Evolutionary conservation across 92 coral and sea anemone genomes (phyloP).

Genomic region (Meandrina meandrites): DNA sequence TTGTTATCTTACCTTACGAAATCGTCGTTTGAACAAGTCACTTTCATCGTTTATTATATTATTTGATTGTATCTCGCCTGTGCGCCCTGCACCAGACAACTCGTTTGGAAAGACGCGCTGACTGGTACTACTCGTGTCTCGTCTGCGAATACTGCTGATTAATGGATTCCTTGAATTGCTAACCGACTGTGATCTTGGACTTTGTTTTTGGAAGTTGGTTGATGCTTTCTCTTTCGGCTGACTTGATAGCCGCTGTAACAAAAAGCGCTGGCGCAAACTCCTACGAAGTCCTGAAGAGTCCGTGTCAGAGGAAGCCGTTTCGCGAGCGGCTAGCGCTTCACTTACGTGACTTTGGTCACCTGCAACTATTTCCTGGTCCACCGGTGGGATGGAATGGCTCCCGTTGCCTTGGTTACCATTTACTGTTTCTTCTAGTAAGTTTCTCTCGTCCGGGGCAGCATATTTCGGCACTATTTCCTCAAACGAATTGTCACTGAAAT

Average conservation of each 20-base stretch:
- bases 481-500: background rate
- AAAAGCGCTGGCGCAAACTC: slow-evolving; percentile 13
- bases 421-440: background rate
- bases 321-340: background rate
- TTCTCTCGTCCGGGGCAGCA: background rate
- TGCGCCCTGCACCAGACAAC: background rate
- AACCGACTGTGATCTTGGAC: background rate
- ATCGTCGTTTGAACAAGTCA: slow-evolving; percentile 38
- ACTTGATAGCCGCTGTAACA: background rate
- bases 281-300: background rate
- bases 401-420: background rate
- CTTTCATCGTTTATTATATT: slow-evolving; percentile 12
- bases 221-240: background rate
- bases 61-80: background rate
- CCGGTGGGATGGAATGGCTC: background rate
- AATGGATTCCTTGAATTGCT: background rate
- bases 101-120: background rate
- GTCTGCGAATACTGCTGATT: background rate
- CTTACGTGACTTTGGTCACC: background rate
- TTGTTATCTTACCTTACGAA: slow-evolving; percentile 32
- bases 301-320: background rate
- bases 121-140: background rate
- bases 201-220: background rate
- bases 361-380: background rate
- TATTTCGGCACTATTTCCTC: background rate